Conservation (phyloP, 2,888 invertebrate genomes). For the Omphaloscelis lunosa region DNA sequence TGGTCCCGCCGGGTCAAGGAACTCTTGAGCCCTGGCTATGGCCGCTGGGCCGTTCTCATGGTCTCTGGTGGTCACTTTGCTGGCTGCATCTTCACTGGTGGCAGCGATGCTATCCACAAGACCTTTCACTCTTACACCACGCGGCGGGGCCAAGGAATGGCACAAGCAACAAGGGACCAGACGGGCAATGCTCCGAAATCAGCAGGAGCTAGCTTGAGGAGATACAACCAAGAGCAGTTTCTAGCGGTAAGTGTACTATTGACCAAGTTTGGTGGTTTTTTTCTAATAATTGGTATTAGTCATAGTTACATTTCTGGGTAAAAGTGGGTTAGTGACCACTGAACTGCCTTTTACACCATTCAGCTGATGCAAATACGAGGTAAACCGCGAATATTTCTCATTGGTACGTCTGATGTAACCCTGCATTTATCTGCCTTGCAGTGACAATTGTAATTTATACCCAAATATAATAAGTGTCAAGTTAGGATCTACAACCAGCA, state of each 20-base stretch:
- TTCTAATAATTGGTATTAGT: not conserved
- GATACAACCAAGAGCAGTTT: constrained; percentile 95
- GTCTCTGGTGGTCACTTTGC: constrained; percentile 94
- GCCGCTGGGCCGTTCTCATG: constrained; percentile 94
- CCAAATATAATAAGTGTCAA: not conserved
- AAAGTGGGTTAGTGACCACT: not conserved
- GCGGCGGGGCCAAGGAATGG: constrained; percentile 95
- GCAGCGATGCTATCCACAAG: constrained; percentile 92
- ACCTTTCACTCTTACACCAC: constrained; percentile 96
- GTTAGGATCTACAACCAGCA: not conserved
- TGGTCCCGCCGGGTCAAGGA: constrained; percentile 84
- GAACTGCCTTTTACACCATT: constrained; percentile 17
- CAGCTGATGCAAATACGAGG: not conserved
- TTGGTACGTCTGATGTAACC: not conserved
- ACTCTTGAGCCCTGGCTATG: constrained; percentile 83
- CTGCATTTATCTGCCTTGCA: not conserved
- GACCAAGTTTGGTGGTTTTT: not conserved
- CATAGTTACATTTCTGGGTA: not conserved
- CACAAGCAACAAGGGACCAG: constrained; percentile 93
- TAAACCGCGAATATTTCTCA: not conserved
- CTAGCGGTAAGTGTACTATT: constrained; percentile 89
- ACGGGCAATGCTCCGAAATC: constrained; percentile 93
- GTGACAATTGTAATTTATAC: not conserved
- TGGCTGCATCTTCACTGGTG: constrained; percentile 83
- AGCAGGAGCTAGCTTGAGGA: constrained; percentile 94